Conservation (phyloP, 2,113 vertebrate species). For the Paralichthys olivaceus region DNA sequence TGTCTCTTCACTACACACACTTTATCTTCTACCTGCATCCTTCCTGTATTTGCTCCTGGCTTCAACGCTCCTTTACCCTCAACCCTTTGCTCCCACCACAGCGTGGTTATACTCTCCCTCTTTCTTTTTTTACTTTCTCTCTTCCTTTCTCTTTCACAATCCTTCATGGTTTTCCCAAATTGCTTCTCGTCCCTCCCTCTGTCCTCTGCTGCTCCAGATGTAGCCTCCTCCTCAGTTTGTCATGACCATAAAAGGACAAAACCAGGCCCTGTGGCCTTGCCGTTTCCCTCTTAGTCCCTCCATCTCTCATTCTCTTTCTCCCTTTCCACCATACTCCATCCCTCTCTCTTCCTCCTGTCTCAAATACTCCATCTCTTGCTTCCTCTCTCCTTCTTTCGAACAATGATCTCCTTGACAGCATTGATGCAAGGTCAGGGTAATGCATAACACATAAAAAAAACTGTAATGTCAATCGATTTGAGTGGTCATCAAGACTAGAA, state of each 20-base stretch:
- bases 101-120: not conserved
- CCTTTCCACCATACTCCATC: not conserved
- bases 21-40: too few species aligned
- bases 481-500: too few species aligned
- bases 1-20: not conserved
- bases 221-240: constrained; percentile 56
- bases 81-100: not conserved
- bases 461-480: too few species aligned
- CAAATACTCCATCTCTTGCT: not conserved
- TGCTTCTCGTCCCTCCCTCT: constrained; percentile 11
- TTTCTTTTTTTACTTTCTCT: not conserved
- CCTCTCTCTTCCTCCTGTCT: not conserved
- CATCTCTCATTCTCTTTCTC: not conserved
- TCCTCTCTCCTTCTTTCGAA: not conserved
- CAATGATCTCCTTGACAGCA: too few species aligned
- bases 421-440: too few species aligned
- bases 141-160: not conserved
- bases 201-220: constrained; percentile 52
- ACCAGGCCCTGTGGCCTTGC: constrained; percentile 34
- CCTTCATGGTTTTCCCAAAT: not conserved
- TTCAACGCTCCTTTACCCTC: not conserved
- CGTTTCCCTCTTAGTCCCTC: constrained; percentile 23
- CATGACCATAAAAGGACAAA: constrained; percentile 81
- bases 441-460: too few species aligned
- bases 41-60: too few species aligned